Evolutionary conservation across 2,113 vertebrate genomes (phyloP), one percentile per base, ranked within the genome.

Genomic region (Chionomys nivalis): DNA sequence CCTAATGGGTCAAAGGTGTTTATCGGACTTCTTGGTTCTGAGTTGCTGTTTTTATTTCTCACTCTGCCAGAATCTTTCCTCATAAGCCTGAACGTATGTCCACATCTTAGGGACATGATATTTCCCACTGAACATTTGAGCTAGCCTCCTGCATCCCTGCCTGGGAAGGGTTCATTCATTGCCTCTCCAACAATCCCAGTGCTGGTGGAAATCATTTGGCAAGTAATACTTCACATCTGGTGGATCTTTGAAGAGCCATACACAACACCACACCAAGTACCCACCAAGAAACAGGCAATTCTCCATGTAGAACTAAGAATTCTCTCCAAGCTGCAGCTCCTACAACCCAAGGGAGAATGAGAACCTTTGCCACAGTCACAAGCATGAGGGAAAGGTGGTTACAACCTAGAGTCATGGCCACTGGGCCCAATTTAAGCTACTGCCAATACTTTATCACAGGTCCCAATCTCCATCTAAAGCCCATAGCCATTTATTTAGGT

Each of bases 371-470:
- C 7, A 83, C 33, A 79, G 33, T 72, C 47, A 31, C 0, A 66
- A 77, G 9, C 82, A 47, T 36, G 19, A 31, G 26, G 36, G 44
- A 14, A 33, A 7, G 12, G 24, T 75, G n/a, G 10, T 4, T 79
- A 4, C 66, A 47, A n/a, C 3, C 31, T 9, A 17, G 4, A 24
- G 23, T n/a, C 7, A 0, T 12, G 7, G 3, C 36, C 52, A 70
- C 68, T 70, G 28, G 33, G 5, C 14, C 36, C 14, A 26, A 42
- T 0, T 4, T 11, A 58, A 61, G 49, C 5, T 1, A 1, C 3
- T 61, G 23, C 1, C 24, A n/a, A 33, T 36, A 33, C 28, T 12
- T 13, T 23, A 63, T 44, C 5, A 0, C 23, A 86, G 76, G 76
- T 39, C 70, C 47, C 85, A 13, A 31, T 5, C 1, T 13, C n/a